phyloP scores from a whole-genome alignment of 2,888 invertebrate genomes.

The Stictocephala bisonia region DNA sequence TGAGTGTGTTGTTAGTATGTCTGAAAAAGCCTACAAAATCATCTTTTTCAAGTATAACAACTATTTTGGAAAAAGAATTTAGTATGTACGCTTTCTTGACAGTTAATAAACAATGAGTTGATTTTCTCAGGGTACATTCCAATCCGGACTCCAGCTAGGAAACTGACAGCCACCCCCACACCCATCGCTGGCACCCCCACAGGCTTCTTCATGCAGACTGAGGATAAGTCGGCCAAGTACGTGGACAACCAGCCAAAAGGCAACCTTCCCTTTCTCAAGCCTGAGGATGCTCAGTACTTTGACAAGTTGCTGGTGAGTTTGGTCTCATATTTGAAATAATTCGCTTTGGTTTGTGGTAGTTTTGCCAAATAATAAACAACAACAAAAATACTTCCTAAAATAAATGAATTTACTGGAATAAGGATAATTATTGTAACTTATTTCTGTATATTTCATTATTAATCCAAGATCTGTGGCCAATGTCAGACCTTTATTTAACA shows the following conservation, averaged over 20 bases:
- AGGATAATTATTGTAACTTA: neutral
- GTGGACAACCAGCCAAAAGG: slow-evolving; percentile 98
- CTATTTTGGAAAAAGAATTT: too few species aligned
- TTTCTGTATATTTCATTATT: too few species aligned
- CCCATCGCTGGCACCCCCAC: slow-evolving; percentile 93
- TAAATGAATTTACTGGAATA: neutral
- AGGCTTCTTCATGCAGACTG: slow-evolving; percentile 94
- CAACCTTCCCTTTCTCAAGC: slow-evolving; percentile 98
- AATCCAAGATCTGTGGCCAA: too few species aligned
- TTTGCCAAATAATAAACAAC: neutral
- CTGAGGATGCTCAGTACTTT: slow-evolving; percentile 99
- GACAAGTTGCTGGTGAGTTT: slow-evolving; percentile 87
- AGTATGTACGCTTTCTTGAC: too few species aligned
- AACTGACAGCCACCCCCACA: slow-evolving; percentile 97
- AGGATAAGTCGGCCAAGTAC: slow-evolving; percentile 86
- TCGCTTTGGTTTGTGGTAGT: neutral
- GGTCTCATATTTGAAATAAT: too few species aligned
- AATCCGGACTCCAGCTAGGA: slow-evolving; percentile 96
- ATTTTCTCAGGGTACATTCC: slow-evolving; percentile 82
- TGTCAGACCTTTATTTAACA: too few species aligned
- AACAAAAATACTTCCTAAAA: neutral
- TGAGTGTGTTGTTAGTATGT: too few species aligned
- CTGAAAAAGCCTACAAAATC: too few species aligned
- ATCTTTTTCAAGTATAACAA: too few species aligned
- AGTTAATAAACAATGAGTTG: too few species aligned